Evolutionary conservation across 2,888 invertebrate genomes (phyloP).

Genomic region (Callyntrura guangdongensis): DNA sequence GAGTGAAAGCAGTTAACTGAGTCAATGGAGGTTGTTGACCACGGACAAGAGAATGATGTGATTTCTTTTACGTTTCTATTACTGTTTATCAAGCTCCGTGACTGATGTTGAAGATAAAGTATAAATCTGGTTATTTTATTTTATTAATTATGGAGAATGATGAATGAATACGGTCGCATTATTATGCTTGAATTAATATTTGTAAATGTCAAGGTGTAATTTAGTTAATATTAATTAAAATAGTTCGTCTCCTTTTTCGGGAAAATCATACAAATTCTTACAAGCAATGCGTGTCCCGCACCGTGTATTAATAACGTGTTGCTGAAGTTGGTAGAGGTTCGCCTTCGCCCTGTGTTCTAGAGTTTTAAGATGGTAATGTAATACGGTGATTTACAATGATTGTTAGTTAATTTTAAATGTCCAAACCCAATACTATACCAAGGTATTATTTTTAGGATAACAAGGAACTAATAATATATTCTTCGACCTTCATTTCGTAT

Average conservation of each 20-base stretch:
- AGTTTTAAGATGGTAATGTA: slow-evolving; percentile 44
- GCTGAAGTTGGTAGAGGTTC: slow-evolving; percentile 31
- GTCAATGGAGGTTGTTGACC: background rate
- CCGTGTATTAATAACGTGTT: slow-evolving; percentile 38
- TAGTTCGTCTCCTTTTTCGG: slow-evolving; percentile 7
- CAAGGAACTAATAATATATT: slow-evolving; percentile 11
- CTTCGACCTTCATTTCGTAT: slow-evolving; percentile 30
- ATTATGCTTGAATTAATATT: slow-evolving; percentile 21
- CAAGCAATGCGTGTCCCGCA: background rate
- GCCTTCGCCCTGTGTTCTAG: slow-evolving; percentile 55
- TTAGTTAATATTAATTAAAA: background rate
- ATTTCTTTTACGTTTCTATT: slow-evolving; percentile 60
- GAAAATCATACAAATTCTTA: background rate
- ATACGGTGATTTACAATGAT: slow-evolving; percentile 51
- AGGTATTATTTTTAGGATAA: background rate
- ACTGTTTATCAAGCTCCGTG: slow-evolving; percentile 42
- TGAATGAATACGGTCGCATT: slow-evolving; percentile 30
- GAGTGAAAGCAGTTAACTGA: background rate
- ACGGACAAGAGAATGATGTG: slow-evolving; percentile 38
- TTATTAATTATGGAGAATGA: slow-evolving; percentile 4
- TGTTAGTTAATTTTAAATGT: slow-evolving; percentile 17
- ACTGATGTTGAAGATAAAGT: slow-evolving; percentile 32
- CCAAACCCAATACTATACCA: background rate
- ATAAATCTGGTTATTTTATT: slow-evolving; percentile 65
- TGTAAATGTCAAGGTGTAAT: slow-evolving; percentile 25